A percentile compares a stretch with the other conserved stretches of the same genome.
phyloP scores from a whole-genome alignment of 2,113 vertebrate genomes.

The Pteruthius melanotis region DNA sequence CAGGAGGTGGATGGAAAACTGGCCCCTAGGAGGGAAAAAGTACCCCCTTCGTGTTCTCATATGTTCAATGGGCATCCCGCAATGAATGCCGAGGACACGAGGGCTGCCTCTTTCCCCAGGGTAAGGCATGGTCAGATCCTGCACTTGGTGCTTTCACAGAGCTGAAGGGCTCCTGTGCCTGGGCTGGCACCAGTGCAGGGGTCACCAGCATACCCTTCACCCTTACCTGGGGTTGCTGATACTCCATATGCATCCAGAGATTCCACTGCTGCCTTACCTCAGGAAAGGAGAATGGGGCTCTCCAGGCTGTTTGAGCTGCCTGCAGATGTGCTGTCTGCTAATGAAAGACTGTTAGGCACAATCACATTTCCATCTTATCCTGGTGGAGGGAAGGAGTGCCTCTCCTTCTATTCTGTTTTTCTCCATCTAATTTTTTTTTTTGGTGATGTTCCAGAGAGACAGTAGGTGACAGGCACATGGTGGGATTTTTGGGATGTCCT shows the following conservation, averaged over 20 bases:
- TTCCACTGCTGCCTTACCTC: neutral
- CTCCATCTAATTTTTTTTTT: neutral
- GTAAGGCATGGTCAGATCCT: neutral
- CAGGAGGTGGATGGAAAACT: neutral
- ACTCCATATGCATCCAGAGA: neutral
- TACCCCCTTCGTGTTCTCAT: neutral
- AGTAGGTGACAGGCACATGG: neutral
- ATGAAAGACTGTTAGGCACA: neutral
- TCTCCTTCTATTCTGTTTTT: neutral
- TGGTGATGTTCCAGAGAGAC: neutral
- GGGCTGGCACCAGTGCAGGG: neutral
- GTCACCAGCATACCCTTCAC: neutral
- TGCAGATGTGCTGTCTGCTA: neutral
- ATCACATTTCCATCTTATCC: neutral
- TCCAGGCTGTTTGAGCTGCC: neutral
- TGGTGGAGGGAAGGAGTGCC: neutral
- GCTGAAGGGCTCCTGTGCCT: neutral
- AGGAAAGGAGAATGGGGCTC: neutral
- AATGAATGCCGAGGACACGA: neutral
- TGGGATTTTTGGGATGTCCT: neutral
- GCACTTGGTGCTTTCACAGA: neutral
- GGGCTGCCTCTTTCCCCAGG: neutral
- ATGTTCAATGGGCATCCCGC: neutral
- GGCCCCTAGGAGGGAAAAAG: neutral
- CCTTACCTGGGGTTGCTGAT: accelerated